Conservation (phyloP, 2,113 vertebrate species). For the Cinclus mexicanus region DNA sequence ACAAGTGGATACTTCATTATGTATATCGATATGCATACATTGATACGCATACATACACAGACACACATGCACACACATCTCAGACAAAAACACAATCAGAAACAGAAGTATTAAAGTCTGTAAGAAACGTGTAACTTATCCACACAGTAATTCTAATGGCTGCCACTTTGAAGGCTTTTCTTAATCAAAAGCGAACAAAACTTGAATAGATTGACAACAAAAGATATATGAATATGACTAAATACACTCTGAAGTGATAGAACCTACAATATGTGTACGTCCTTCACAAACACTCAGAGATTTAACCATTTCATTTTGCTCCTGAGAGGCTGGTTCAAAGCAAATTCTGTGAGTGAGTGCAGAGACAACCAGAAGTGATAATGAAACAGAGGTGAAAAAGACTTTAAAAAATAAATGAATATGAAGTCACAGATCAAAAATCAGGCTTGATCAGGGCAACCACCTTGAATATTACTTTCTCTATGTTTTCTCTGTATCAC, state of each 20-base stretch:
- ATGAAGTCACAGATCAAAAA: not conserved
- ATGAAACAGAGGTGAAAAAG: not conserved
- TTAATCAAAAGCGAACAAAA: not conserved
- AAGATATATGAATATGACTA: not conserved
- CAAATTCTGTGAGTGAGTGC: not conserved
- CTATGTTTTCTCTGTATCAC: not conserved
- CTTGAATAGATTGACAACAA: not conserved
- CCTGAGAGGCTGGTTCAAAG: not conserved
- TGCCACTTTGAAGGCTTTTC: not conserved
- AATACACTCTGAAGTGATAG: not conserved
- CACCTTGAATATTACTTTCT: not conserved
- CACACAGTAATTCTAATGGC: not conserved
- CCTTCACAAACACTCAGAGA: not conserved
- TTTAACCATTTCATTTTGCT: not conserved
- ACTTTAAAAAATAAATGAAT: not conserved
- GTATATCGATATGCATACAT: not conserved
- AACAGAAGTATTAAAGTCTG: not conserved
- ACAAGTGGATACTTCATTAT: not conserved
- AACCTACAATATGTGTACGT: not conserved
- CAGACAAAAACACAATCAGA: not conserved
- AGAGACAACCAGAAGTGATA: not conserved
- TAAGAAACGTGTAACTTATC: not conserved
- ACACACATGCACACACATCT: not conserved
- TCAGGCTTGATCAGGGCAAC: not conserved
- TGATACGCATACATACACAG: not conserved